Evolutionary conservation across 2,797 vertebrate genomes (phyloP).

Genomic region (Sebastes ruberrimus): DNA sequence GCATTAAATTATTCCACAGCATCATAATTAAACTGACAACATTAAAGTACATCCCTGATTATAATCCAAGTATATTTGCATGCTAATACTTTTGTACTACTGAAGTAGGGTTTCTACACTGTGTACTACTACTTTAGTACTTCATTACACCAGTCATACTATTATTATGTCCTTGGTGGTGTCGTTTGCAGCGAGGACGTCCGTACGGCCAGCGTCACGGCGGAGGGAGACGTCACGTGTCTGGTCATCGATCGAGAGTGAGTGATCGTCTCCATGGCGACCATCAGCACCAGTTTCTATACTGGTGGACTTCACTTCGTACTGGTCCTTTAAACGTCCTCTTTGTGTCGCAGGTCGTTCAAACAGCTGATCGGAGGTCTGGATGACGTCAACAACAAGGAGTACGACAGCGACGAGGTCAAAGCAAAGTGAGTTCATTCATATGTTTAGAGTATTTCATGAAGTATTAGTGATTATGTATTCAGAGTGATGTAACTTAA

Average conservation of each 20-base stretch:
- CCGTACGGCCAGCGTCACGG: slow-evolving; percentile 91
- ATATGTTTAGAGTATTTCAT: not conserved
- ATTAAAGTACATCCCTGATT: too few species aligned
- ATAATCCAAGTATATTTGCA: too few species aligned
- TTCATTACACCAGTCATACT: too few species aligned
- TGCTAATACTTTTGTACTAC: too few species aligned
- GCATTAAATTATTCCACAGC: too few species aligned
- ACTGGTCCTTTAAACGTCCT: not conserved
- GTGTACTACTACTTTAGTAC: too few species aligned
- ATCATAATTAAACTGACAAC: too few species aligned
- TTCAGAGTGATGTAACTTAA: not conserved
- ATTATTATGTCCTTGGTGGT: too few species aligned
- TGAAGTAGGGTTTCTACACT: too few species aligned
- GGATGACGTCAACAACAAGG: slow-evolving; percentile 66
- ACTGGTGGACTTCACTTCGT: too few species aligned
- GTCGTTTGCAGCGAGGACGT: slow-evolving; percentile 87
- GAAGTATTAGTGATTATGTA: too few species aligned
- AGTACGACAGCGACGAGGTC: slow-evolving; percentile 63
- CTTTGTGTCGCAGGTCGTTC: slow-evolving; percentile 65
- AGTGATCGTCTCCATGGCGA: slow-evolving; percentile 56
- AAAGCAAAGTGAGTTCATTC: slow-evolving; percentile 64
- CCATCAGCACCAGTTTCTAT: too few species aligned
- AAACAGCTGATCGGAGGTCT: slow-evolving; percentile 80
- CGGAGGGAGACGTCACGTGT: slow-evolving; percentile 91
- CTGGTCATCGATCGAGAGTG: slow-evolving; percentile 96